Percentiles rank a stretch among this genome's conserved stretches.
These are phyloP conservation scores for Meloidogyne hapla DNA, from an alignment of 1,140 invertebrate genomes.

Conservation along the genomic window DNA sequence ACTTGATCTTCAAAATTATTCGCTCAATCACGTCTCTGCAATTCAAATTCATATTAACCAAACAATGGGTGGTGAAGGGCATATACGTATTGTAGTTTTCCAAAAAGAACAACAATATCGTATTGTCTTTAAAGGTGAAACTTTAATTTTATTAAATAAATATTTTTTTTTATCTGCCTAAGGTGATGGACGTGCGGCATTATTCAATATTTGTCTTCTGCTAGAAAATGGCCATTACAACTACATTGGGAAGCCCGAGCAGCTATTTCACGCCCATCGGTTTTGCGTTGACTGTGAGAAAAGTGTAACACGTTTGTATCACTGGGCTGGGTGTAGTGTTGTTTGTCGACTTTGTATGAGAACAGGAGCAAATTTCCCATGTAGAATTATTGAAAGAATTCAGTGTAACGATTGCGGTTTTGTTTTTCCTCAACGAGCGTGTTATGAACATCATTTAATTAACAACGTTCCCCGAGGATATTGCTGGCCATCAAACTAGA, in stretches of 20 bases:
- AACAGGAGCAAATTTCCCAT: not conserved
- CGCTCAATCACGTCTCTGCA: not conserved
- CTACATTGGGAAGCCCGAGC: constrained; percentile 4
- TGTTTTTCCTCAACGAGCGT: not conserved
- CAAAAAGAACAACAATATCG: too few species aligned
- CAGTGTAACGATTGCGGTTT: constrained; percentile 12
- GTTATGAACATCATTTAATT: not conserved
- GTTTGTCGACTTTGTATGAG: constrained; percentile 16
- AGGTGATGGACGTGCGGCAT: not conserved
- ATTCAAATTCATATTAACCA: not conserved
- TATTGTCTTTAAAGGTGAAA: too few species aligned
- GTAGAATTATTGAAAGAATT: too few species aligned
- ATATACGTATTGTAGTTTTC: not conserved
- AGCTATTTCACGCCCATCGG: not conserved
- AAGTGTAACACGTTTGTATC: not conserved
- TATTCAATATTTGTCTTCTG: too few species aligned
- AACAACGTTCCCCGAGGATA: not conserved
- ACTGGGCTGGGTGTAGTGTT: not conserved
- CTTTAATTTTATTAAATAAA: too few species aligned
- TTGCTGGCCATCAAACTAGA: not conserved
- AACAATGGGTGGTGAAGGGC: not conserved
- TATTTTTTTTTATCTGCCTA: constrained; percentile 7
- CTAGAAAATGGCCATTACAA: too few species aligned
- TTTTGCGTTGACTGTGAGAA: constrained; percentile 21
- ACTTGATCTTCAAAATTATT: not conserved